Evolutionary conservation across 2,888 invertebrate genomes (phyloP).

Genomic region (Barypeithes pellucidus): DNA sequence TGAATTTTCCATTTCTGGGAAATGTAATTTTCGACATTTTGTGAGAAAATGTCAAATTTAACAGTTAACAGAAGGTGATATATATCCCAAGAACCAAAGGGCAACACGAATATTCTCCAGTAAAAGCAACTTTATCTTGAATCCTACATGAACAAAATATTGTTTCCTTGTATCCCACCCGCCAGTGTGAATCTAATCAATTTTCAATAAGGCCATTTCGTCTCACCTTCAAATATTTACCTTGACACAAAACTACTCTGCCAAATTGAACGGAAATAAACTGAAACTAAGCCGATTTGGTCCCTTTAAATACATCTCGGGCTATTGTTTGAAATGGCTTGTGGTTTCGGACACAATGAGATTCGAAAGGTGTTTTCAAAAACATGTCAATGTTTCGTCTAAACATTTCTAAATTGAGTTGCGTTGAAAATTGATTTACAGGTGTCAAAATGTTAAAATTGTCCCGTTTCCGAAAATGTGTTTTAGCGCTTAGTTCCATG

Average conservation of each 20-base stretch:
- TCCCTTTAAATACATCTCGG: constrained; percentile 10
- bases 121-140: background rate
- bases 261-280: constrained; percentile 45
- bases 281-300: constrained; percentile 40
- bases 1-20: too few species aligned
- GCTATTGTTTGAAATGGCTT: constrained; percentile 34
- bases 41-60: too few species aligned
- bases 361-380: constrained; percentile 23
- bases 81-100: too few species aligned
- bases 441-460: constrained; percentile 33
- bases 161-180: constrained; percentile 16
- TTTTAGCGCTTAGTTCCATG: constrained; percentile 9
- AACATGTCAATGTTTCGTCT: constrained; percentile 38
- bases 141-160: background rate
- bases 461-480: constrained; percentile 1
- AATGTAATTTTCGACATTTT: too few species aligned
- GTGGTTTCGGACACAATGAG: constrained; percentile 37
- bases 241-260: constrained; percentile 42
- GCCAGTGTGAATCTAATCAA: constrained; percentile 40
- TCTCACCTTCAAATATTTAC: constrained; percentile 42
- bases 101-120: background rate
- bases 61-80: too few species aligned
- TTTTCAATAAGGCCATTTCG: constrained; percentile 29
- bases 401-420: constrained; percentile 41
- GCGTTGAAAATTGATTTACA: constrained; percentile 47